Percentiles rank a stretch among this genome's conserved stretches.
Conservation (phyloP, 2,113 vertebrate genomes). For the Podarcis cretensis region DNA sequence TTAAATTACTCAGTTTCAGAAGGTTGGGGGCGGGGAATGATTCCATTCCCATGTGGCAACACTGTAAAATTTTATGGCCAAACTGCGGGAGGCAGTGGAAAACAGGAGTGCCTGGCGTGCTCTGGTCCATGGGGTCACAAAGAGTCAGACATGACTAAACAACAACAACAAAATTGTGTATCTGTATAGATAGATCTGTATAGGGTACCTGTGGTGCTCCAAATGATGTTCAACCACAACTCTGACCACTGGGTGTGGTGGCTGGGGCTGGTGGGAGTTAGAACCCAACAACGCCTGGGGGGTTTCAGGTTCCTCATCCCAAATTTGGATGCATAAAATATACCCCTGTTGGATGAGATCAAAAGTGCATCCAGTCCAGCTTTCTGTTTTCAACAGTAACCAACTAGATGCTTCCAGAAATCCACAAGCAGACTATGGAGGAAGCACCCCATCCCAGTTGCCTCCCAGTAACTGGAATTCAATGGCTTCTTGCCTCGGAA, state of each 20-base stretch:
- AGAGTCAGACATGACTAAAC: no score
- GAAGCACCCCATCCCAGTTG: neutral
- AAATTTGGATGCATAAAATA: neutral
- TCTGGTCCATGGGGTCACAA: no score
- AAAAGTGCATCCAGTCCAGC: neutral
- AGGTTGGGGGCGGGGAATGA: neutral
- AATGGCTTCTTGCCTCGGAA: neutral
- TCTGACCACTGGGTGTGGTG: neutral
- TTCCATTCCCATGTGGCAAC: neutral
- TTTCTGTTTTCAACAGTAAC: neutral
- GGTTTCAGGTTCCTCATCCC: neutral
- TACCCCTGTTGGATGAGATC: neutral
- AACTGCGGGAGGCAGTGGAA: no score
- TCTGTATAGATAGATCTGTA: no score
- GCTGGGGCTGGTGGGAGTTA: neutral
- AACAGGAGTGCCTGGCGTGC: no score
- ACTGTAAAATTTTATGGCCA: neutral
- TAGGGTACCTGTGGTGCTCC: no score
- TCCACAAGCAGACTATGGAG: neutral
- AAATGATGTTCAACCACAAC: neutral
- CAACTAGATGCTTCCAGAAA: neutral
- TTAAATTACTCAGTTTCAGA: neutral
- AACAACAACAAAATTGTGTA: no score
- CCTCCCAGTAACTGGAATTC: neutral
- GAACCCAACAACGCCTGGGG: neutral